phyloP scores from a whole-genome alignment of 1,140 invertebrate species.

The Limonius californicus region DNA sequence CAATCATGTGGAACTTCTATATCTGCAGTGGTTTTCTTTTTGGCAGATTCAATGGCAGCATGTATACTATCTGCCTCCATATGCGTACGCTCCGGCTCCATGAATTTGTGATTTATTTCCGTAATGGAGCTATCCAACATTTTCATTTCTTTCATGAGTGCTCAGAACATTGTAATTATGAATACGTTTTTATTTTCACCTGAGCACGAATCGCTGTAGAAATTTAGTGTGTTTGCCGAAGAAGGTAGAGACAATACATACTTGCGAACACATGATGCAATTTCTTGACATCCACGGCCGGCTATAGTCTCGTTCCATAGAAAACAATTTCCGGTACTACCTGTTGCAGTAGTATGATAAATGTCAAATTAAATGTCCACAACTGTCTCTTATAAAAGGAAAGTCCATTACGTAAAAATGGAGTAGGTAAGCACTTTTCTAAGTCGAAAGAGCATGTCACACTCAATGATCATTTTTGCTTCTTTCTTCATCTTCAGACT shows the following conservation, averaged over 20 bases:
- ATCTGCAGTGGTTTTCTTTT: neutral
- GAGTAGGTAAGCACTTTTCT: slow-evolving; percentile 21
- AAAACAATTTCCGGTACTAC: too few species aligned
- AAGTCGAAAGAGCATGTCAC: slow-evolving; percentile 22
- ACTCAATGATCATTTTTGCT: slow-evolving; percentile 18
- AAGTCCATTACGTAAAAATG: slow-evolving; percentile 28
- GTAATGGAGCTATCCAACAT: neutral
- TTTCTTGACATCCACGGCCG: slow-evolving; percentile 4
- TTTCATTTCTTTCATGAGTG: neutral
- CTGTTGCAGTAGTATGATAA: too few species aligned
- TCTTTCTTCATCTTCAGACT: neutral
- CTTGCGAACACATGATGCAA: neutral
- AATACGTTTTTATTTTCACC: slow-evolving; percentile 3
- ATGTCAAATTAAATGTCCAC: too few species aligned
- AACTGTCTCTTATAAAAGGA: slow-evolving; percentile 14
- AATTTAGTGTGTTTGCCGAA: neutral
- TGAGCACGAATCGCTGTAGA: slow-evolving; percentile 11
- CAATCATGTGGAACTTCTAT: slow-evolving; percentile 8
- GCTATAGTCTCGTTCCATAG: too few species aligned
- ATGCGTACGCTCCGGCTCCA: neutral
- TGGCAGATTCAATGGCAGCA: neutral
- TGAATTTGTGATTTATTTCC: slow-evolving; percentile 9
- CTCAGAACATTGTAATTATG: slow-evolving; percentile 3
- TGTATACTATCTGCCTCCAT: slow-evolving; percentile 3
- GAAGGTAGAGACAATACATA: neutral